These are phyloP conservation scores for Mugil cephalus DNA, from an alignment of 2,113 vertebrate species.

Conservation along the genomic window DNA sequence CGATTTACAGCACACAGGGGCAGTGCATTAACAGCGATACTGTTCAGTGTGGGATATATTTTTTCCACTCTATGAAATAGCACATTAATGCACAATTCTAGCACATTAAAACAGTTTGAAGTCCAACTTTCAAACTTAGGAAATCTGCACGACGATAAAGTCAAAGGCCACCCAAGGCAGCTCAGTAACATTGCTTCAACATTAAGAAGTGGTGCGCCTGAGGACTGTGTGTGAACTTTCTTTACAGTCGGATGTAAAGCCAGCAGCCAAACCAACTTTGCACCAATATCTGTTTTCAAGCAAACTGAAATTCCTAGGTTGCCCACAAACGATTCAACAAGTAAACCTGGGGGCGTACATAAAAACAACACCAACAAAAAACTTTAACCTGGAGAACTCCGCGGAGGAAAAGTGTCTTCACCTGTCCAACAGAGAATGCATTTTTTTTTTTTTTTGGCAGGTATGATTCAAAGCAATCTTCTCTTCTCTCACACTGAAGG, in stretches of 20 bases:
- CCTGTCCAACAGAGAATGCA: neutral
- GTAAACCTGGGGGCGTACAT: neutral
- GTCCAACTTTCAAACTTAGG: neutral
- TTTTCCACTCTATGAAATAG: neutral
- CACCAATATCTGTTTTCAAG: no score
- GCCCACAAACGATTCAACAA: neutral
- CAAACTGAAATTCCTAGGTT: neutral
- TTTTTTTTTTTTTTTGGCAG: neutral
- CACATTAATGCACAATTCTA: conserved; percentile 9
- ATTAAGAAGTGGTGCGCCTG: no score
- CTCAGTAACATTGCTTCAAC: no score
- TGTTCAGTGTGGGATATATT: neutral
- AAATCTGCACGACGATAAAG: neutral
- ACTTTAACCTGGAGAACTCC: neutral
- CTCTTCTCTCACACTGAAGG: neutral
- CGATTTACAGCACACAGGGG: conserved; percentile 6
- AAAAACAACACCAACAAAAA: neutral
- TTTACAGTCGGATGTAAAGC: no score
- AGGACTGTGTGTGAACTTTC: no score
- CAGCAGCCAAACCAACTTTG: no score
- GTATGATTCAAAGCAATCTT: neutral
- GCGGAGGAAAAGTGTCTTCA: neutral
- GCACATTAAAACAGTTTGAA: neutral
- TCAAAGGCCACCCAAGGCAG: no score
- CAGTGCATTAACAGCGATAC: conserved; percentile 3